A percentile compares a stretch with the other conserved stretches of the same genome.
Evolutionary conservation across 2,797 vertebrate species (phyloP).

Genomic region (Poliocrania exsul): DNA sequence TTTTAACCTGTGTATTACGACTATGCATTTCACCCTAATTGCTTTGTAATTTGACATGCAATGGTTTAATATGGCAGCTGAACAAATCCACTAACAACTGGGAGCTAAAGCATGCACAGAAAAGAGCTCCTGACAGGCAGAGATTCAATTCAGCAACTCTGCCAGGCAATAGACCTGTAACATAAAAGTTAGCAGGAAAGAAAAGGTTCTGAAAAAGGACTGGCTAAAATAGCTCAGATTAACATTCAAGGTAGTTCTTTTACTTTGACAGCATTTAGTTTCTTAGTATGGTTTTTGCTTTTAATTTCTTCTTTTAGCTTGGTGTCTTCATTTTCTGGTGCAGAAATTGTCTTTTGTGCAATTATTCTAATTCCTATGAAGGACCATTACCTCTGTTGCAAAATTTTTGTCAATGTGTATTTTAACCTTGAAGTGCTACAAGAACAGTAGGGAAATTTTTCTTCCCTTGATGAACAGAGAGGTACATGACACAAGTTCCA

Average conservation of each 20-base stretch:
- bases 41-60: slow-evolving; percentile 31
- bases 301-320: slow-evolving; percentile 32
- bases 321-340: neutral
- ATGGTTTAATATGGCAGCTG: neutral
- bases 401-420: slow-evolving; percentile 12
- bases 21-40: neutral
- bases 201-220: slow-evolving; percentile 36
- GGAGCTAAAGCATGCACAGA: neutral
- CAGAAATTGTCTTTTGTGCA: neutral
- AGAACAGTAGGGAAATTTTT: neutral
- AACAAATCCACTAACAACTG: slow-evolving; percentile 11
- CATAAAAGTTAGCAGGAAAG: slow-evolving; percentile 45
- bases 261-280: slow-evolving; percentile 8
- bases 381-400: neutral
- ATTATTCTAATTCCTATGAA: neutral
- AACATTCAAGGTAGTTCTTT: slow-evolving; percentile 33
- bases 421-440: neutral
- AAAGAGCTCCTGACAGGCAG: slow-evolving; percentile 33
- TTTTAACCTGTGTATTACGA: neutral
- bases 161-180: neutral
- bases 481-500: fast-evolving
- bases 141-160: slow-evolving; percentile 15
- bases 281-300: slow-evolving; percentile 3
- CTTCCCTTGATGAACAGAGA: neutral
- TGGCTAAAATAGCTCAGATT: slow-evolving; percentile 51